Percentiles rank a stretch among this genome's conserved stretches.
phyloP scores from a whole-genome alignment of 2,888 invertebrate genomes.

The Biston stratarius region DNA sequence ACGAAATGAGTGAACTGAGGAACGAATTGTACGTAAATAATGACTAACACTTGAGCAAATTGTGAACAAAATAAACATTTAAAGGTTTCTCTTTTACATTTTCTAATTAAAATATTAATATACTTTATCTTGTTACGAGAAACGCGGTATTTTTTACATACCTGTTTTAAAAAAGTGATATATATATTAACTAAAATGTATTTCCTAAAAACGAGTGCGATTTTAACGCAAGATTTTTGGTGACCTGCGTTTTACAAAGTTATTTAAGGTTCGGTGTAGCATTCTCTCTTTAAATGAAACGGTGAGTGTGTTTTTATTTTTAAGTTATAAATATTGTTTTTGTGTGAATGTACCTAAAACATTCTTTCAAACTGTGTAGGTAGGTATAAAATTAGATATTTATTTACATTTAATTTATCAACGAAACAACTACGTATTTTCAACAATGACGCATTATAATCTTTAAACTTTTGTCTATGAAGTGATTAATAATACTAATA shows the following conservation, averaged over 20 bases:
- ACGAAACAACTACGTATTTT: too few species aligned
- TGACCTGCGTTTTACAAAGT: conserved; percentile 20
- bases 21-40: conserved; percentile 42
- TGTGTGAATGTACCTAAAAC: too few species aligned
- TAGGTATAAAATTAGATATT: too few species aligned
- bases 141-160: too few species aligned
- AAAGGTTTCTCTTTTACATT: conserved; percentile 1
- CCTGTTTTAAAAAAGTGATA: not conserved
- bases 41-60: conserved; percentile 42
- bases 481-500: too few species aligned
- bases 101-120: not conserved
- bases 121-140: too few species aligned
- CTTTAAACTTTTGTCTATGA: too few species aligned
- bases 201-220: conserved; percentile 7
- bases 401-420: too few species aligned
- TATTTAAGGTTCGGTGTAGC: conserved; percentile 21
- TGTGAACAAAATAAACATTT: conserved; percentile 33
- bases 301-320: conserved; percentile 23
- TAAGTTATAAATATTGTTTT: too few species aligned
- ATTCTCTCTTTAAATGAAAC: conserved; percentile 43
- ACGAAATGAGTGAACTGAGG: conserved; percentile 54
- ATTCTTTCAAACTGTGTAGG: too few species aligned
- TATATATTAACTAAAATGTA: conserved; percentile 19
- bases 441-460: too few species aligned
- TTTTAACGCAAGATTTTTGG: conserved; percentile 5